Evolutionary conservation across 2,888 invertebrate species (phyloP), one percentile per base, ranked within the genome.

Genomic region (Patella pellucida): DNA sequence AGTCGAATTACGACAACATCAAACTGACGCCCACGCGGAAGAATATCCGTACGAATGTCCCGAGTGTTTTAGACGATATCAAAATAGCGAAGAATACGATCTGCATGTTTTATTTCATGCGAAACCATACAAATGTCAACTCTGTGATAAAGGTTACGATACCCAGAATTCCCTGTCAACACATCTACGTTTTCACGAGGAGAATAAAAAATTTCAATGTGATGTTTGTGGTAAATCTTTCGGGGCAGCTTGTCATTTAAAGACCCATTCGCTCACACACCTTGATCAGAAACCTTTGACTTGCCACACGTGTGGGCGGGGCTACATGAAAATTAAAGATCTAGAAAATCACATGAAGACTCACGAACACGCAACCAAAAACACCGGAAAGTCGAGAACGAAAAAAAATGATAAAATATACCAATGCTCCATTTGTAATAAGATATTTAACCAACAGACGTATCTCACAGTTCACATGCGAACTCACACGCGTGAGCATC

Each of bases 21-120:
- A 23, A 23, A 19, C 19, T 0, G 62, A 62, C 19, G 15, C 23
- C 14, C 62, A 62, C 7, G 19, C 62, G 3, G 19, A 23, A 11
- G 62, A 62, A 19, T 62, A 23, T 62, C 62, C 62, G 12, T 62
- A 62, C 23, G 62, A 62, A 15, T 62, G 62, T 62, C 23, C 62
- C 2, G 3, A 23, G 19, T 62, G 62, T 62, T 62, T 62, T 23
- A 62, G 23, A 23, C 62, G 62, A 62, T 62, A 62, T 4, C 19
- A 62, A 3, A 11, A 62, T 62, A 23, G 23, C 12, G 19, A 62
- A 23, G 19, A 19, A 11, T 62, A 62, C 14, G 11, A 62, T 23
- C 12, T 23, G 9, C 62, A 62, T 62, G 11, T 62, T 62, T 19
- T 12, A 62, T 62, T 62, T 62, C 62, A 62, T 11, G 62, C 23